These are phyloP conservation scores for Calliopsis andreniformis DNA, from an alignment of 1,140 invertebrate genomes.

Conservation along the genomic window DNA sequence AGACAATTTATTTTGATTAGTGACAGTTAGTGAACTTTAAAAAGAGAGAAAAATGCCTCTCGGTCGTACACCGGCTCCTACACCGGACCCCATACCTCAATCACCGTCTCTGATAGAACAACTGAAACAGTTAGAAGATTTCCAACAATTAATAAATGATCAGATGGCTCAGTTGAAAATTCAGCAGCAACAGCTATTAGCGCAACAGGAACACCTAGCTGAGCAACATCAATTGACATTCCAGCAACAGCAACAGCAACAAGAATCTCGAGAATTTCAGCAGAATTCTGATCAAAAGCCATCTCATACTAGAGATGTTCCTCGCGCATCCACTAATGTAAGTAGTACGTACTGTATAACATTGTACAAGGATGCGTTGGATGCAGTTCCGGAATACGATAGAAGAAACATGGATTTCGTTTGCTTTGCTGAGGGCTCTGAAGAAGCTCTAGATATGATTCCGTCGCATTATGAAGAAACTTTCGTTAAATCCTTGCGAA, in stretches of 20 bases:
- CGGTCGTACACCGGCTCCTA: too few relatives aligned
- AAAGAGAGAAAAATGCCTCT: too few relatives aligned
- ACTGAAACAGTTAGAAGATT: neutral
- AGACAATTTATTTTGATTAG: too few relatives aligned
- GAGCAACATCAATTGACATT: neutral
- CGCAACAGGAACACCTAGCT: neutral
- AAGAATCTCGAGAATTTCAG: too few relatives aligned
- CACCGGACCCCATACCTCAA: too few relatives aligned
- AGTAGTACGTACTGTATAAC: neutral
- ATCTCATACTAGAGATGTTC: too few relatives aligned
- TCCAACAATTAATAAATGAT: neutral
- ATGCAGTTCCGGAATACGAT: neutral
- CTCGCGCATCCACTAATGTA: neutral
- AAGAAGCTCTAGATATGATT: neutral
- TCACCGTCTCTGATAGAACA: neutral
- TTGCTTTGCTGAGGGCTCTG: neutral
- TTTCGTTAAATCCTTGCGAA: neutral
- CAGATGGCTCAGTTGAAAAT: neutral
- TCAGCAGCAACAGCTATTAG: neutral
- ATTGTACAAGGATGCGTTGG: neutral
- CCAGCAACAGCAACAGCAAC: neutral
- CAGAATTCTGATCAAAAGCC: too few relatives aligned
- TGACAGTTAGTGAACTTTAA: too few relatives aligned
- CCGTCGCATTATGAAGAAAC: neutral
- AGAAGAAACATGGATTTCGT: neutral